Evolutionary conservation across 2,797 vertebrate species (phyloP), one percentile per base, ranked within the genome.

Genomic region (Leucoraja ocellata): DNA sequence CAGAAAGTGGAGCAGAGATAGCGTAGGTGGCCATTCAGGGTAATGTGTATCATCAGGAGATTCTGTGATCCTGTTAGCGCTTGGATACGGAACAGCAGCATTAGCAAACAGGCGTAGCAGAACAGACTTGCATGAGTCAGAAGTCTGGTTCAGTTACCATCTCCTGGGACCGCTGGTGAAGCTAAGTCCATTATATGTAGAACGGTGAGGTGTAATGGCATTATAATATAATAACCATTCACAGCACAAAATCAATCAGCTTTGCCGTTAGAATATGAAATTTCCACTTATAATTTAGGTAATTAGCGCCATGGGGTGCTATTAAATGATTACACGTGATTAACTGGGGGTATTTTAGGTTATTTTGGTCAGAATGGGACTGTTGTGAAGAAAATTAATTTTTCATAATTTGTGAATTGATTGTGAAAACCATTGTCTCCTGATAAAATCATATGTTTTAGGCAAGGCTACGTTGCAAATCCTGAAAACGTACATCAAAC

Each of bases 1-100:
- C 93, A 73, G 93, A 93, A 94, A 95, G 94, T 94, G 91, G 93
- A 76, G 39, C 90, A 73, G 90, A 92, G 90, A 92, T 92, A 71
- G 71, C n/a, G 39, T 92, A 58, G 90, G 90, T 92, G 90, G 39
- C 39, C 73, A 4, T 92, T 92, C 46, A 28, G 90, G 58, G 90
- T 76, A 73, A 76, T 74, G 46, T 76, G 90, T 92, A 92, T 92
- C 71, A 92, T 74, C 90, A 92, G 46, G 90, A 92, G 90, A 92
- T 92, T 92, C n/a, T 28, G 90, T 92, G 90, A 92, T 92, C 90
- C 90, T 92, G 90, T 92, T 92, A 92, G 58, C n/a, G 39, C 46
- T 92, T 92, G 39, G 90, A 92, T 76, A 76, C 11, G 90, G 90
- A 92, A 92, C 71, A 76, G 90, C 36, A 74, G 71, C 71, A 92